Conservation (phyloP, 2,113 vertebrate genomes). For the Manacus vitellinus region DNA sequence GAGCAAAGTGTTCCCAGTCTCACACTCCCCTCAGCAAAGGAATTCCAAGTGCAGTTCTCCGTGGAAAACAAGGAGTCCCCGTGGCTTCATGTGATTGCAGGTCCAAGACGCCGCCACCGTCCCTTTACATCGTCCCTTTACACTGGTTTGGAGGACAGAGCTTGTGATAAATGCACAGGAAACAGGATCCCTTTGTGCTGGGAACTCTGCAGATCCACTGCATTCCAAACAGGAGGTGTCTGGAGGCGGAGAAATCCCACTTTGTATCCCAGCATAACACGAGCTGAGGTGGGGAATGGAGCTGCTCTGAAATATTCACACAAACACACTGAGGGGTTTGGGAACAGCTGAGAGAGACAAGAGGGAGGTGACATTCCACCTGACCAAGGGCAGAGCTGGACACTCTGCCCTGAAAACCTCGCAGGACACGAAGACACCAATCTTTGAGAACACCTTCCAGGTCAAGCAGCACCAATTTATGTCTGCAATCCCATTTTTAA, state of each 20-base stretch:
- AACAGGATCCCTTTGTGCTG: accelerated
- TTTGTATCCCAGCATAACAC: accelerated
- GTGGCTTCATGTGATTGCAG: accelerated
- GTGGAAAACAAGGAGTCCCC: accelerated
- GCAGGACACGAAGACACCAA: accelerated
- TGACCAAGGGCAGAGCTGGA: accelerated
- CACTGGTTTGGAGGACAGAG: accelerated
- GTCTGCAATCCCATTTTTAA: neutral
- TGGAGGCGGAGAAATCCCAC: neutral
- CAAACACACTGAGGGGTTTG: accelerated
- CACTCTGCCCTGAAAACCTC: accelerated
- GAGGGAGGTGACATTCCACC: accelerated
- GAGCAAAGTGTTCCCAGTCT: accelerated
- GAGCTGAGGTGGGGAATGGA: accelerated
- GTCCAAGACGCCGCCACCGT: accelerated
- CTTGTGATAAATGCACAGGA: accelerated
- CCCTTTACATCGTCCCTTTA: accelerated
- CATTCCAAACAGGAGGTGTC: accelerated
- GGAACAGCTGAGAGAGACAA: neutral
- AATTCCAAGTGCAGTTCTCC: accelerated
- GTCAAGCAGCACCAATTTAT: accelerated
- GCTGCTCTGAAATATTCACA: neutral
- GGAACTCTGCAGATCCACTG: accelerated
- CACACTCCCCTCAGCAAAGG: neutral
- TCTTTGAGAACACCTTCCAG: neutral